Percentiles rank a stretch among this genome's conserved stretches.
These are phyloP conservation scores for Athripsodes cinereus DNA, from an alignment of 2,888 invertebrate species.

Conservation along the genomic window DNA sequence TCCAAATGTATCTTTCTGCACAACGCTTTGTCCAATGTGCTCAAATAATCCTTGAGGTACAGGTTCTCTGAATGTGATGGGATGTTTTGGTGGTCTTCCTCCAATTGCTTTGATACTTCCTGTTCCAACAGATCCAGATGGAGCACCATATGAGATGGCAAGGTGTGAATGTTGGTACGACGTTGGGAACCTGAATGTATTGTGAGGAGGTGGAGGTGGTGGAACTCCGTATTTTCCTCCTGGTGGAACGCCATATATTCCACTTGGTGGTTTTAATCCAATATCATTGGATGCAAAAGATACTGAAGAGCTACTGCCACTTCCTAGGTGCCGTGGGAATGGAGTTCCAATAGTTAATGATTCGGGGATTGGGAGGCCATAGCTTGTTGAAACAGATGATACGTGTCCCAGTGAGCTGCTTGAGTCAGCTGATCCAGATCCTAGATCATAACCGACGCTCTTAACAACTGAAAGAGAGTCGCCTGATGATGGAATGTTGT, in stretches of 20 bases:
- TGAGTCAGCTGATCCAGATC: neutral
- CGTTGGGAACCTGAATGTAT: constrained; percentile 29
- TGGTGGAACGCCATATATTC: constrained; percentile 56
- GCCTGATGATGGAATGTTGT: constrained; percentile 23
- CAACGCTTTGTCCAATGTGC: constrained; percentile 57
- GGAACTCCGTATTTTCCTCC: constrained; percentile 47
- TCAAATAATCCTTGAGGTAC: constrained; percentile 65
- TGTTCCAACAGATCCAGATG: constrained; percentile 39
- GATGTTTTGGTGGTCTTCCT: constrained; percentile 48
- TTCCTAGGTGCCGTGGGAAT: constrained; percentile 41
- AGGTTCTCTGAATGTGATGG: constrained; percentile 67
- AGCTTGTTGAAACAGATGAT: constrained; percentile 33
- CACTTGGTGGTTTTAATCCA: constrained; percentile 55
- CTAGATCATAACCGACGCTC: constrained; percentile 38
- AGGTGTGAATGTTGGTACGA: constrained; percentile 31
- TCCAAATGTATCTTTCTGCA: constrained; percentile 55
- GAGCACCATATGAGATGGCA: constrained; percentile 43
- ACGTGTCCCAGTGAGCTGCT: constrained; percentile 3
- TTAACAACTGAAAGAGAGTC: constrained; percentile 34
- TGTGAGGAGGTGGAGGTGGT: constrained; percentile 32
- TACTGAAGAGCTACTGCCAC: constrained; percentile 25
- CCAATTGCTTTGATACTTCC: constrained; percentile 34
- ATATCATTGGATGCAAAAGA: constrained; percentile 24
- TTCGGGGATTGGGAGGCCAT: constrained; percentile 43
- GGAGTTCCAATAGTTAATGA: constrained; percentile 33